These are phyloP conservation scores for Oryzias sinensis DNA, from an alignment of 2,797 vertebrate species.

Conservation along the genomic window DNA sequence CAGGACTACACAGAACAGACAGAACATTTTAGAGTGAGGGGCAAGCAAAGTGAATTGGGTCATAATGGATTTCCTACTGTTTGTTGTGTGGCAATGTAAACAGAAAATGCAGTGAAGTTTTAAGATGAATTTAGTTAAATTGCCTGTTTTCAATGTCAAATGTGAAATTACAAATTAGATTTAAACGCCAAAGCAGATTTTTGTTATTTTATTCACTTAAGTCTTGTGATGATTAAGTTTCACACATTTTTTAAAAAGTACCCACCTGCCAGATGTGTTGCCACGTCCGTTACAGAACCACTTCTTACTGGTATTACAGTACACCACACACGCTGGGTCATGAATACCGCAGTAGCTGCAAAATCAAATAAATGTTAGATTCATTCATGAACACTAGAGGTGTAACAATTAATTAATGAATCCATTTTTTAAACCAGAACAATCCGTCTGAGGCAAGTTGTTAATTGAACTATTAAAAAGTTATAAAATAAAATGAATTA, in stretches of 20 bases:
- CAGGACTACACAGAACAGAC: not conserved
- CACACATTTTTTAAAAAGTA: constrained; percentile 5
- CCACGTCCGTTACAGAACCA: constrained; percentile 99
- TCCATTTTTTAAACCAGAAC: too few relatives aligned
- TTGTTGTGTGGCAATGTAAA: constrained; percentile 1
- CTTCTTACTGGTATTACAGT: constrained; percentile 99
- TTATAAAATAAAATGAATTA: too few relatives aligned
- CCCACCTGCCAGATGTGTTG: constrained; percentile 96
- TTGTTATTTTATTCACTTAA: not conserved
- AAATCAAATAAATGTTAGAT: constrained; percentile 13
- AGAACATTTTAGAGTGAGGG: not conserved
- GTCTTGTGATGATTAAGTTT: not conserved
- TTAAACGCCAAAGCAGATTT: not conserved
- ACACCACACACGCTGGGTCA: constrained; percentile 96
- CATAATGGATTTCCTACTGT: not conserved
- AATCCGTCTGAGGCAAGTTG: too few relatives aligned
- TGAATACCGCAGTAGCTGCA: constrained; percentile 98
- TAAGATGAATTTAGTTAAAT: not conserved
- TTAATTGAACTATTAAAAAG: too few relatives aligned
- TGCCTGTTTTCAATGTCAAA: not conserved
- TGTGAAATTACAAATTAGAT: too few relatives aligned
- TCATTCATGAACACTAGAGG: too few relatives aligned
- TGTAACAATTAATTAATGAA: too few relatives aligned
- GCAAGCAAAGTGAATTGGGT: not conserved
- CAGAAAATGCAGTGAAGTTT: constrained; percentile 4